Percentiles rank a stretch among this genome's conserved stretches.
phyloP scores from a whole-genome alignment of 2,888 invertebrate species.

The Linnaemya tessellans region DNA sequence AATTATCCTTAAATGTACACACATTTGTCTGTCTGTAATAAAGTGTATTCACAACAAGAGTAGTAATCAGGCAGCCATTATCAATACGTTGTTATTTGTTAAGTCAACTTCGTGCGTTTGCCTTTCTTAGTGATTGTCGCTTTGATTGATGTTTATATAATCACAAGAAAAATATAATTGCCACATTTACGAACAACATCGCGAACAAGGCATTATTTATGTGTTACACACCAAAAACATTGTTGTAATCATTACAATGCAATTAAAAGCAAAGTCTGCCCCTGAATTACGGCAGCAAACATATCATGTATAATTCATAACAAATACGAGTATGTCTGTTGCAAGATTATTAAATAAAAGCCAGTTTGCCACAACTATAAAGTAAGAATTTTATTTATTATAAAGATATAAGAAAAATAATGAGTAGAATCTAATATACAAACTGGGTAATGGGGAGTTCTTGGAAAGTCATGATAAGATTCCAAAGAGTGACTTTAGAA shows the following conservation, averaged over 20 bases:
- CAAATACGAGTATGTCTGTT: background rate
- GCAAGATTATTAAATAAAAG: background rate
- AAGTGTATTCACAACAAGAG: background rate
- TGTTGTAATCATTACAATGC: constrained; percentile 18
- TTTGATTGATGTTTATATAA: constrained; percentile 50
- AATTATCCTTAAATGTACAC: too few species aligned
- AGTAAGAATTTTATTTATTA: constrained; percentile 34
- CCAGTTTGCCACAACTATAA: constrained; percentile 28
- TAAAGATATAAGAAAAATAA: constrained; percentile 12
- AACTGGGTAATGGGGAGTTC: background rate
- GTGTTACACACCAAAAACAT: constrained; percentile 5
- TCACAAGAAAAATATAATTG: constrained; percentile 44
- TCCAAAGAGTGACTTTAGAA: background rate
- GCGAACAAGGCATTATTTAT: constrained; percentile 3
- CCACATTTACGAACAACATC: constrained; percentile 36
- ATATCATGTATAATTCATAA: background rate
- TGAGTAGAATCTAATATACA: constrained; percentile 36
- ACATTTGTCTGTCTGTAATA: background rate
- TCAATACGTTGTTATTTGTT: constrained; percentile 19
- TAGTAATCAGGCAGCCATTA: background rate
- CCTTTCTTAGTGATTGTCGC: background rate
- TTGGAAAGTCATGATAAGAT: background rate
- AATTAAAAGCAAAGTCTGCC: constrained; percentile 29
- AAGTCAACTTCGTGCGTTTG: constrained; percentile 4
- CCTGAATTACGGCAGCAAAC: too few species aligned